Percentiles rank a stretch among this genome's conserved stretches.
These are phyloP conservation scores for Bradypodion pumilum DNA, from an alignment of 2,797 vertebrate species.

Conservation along the genomic window DNA sequence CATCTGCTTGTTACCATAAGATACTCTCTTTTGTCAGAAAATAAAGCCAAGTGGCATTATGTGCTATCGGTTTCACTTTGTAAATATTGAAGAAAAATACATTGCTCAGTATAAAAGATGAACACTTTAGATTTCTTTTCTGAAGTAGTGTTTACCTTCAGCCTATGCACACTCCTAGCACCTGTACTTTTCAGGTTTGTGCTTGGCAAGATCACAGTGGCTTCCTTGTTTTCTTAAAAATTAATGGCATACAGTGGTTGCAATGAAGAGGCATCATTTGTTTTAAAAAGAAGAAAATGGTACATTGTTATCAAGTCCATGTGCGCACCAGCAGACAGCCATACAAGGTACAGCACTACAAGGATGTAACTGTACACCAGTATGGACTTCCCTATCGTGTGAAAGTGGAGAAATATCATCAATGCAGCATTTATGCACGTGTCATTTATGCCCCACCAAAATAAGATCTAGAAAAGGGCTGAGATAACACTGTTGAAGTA, in stretches of 20 bases:
- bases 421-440: too few relatives aligned
- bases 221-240: slow-evolving; percentile 67
- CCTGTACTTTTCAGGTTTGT: slow-evolving; percentile 79
- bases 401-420: too few relatives aligned
- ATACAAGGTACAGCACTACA: not conserved
- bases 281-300: slow-evolving; percentile 32
- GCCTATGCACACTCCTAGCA: slow-evolving; percentile 70
- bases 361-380: not conserved
- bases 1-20: slow-evolving; percentile 74
- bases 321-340: not conserved
- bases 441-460: too few relatives aligned
- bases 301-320: not conserved
- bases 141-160: slow-evolving; percentile 76
- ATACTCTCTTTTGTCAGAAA: slow-evolving; percentile 69
- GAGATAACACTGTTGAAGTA: too few relatives aligned
- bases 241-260: slow-evolving; percentile 67
- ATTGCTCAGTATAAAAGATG: slow-evolving; percentile 80
- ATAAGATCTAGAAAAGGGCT: too few relatives aligned
- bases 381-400: not conserved
- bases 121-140: slow-evolving; percentile 72
- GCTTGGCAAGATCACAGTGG: slow-evolving; percentile 72
- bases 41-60: slow-evolving; percentile 74
- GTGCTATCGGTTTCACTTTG: slow-evolving; percentile 74
- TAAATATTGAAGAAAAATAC: slow-evolving; percentile 89
- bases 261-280: slow-evolving; percentile 48